phyloP scores from a whole-genome alignment of 2,797 vertebrate species.

The Clarias fuscus region DNA sequence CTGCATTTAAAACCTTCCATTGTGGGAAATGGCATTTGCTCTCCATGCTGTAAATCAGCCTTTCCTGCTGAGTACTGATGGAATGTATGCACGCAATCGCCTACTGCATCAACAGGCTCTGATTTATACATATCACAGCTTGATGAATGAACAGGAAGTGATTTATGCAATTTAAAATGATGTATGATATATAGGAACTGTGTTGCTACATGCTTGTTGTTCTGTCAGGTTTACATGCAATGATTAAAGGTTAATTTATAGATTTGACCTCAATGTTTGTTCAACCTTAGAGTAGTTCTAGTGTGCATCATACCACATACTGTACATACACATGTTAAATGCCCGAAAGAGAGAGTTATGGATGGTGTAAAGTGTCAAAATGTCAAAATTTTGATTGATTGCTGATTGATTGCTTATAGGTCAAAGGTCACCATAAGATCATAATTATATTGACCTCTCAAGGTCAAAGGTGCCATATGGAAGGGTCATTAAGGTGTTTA shows the following conservation, averaged over 20 bases:
- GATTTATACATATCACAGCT: constrained; percentile 8
- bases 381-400: too few species aligned
- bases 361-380: too few species aligned
- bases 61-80: constrained; percentile 10
- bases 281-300: not conserved
- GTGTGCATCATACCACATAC: not conserved
- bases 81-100: not conserved
- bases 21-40: not conserved
- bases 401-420: too few species aligned
- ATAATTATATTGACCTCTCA: too few species aligned
- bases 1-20: not conserved
- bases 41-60: not conserved
- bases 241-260: not conserved
- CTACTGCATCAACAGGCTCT: constrained; percentile 23
- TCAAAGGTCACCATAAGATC: too few species aligned
- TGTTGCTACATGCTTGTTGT: not conserved
- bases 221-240: not conserved
- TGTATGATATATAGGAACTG: not conserved
- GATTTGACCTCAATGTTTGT: constrained; percentile 6
- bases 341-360: too few species aligned
- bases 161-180: not conserved
- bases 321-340: constrained; percentile 1
- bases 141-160: constrained; percentile 2
- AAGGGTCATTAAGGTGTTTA: too few species aligned
- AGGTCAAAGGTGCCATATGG: too few species aligned